A percentile compares a stretch with the other conserved stretches of the same genome.
Evolutionary conservation across 2,888 invertebrate species (phyloP).

Genomic region (Notodonta dromedarius): DNA sequence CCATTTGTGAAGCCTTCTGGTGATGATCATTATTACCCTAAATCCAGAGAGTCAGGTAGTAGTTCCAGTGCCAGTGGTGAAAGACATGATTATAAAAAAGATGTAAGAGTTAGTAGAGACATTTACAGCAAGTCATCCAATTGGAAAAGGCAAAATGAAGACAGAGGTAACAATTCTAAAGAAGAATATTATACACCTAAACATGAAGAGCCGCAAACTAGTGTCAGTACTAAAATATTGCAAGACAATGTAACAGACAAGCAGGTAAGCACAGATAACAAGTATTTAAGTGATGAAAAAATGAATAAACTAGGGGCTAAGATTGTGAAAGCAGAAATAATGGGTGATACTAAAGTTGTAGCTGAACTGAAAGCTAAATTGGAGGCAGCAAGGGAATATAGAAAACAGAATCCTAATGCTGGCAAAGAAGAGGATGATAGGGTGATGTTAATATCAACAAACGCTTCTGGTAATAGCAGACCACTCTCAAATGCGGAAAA

Average conservation of each 20-base stretch:
- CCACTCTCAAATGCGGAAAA: constrained; percentile 82
- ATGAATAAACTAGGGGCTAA: constrained; percentile 96
- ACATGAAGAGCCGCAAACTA: background rate
- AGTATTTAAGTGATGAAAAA: constrained; percentile 89
- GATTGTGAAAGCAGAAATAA: constrained; percentile 96
- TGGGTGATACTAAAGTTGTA: constrained; percentile 90
- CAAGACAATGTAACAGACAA: constrained; percentile 12
- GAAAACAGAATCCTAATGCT: constrained; percentile 70
- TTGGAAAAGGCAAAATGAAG: constrained; percentile 50
- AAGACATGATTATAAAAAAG: constrained; percentile 10
- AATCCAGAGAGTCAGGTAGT: constrained; percentile 5
- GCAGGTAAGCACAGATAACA: constrained; percentile 27
- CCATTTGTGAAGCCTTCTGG: constrained; percentile 70
- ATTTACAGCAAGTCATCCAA: constrained; percentile 38
- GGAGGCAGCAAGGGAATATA: constrained; percentile 86
- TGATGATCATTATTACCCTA: constrained; percentile 55
- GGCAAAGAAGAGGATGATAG: constrained; percentile 72
- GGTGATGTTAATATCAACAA: constrained; percentile 88
- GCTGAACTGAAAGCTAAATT: constrained; percentile 89
- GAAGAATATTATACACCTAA: background rate
- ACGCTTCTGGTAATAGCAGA: constrained; percentile 86
- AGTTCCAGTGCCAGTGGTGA: constrained; percentile 14
- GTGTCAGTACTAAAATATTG: background rate
- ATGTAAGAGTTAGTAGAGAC: constrained; percentile 20
- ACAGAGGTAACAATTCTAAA: constrained; percentile 10